Evolutionary conservation across 2,888 invertebrate genomes (phyloP).

Genomic region (Dyspetes luteomarginatus): DNA sequence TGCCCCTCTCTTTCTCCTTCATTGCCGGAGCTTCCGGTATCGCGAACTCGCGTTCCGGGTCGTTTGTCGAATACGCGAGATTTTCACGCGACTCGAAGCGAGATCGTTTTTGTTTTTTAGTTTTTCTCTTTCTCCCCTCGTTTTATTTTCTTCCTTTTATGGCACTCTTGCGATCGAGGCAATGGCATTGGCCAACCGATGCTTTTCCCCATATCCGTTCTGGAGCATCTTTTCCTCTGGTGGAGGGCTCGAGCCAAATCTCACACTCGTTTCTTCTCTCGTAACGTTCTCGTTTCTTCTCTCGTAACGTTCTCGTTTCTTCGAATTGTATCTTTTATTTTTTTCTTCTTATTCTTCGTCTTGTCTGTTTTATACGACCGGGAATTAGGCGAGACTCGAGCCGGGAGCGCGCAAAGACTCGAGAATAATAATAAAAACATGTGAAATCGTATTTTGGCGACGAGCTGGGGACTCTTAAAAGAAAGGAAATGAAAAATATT

Average conservation of each 20-base stretch:
- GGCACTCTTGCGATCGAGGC: conserved; percentile 47
- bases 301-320: conserved; percentile 15
- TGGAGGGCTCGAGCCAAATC: conserved; percentile 25
- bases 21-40: conserved; percentile 61
- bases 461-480: conserved; percentile 37
- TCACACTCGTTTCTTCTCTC: conserved; percentile 45
- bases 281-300: conserved; percentile 38
- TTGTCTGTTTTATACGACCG: conserved; percentile 24
- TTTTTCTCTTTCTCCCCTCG: conserved; percentile 1
- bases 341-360: background rate
- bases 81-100: conserved; percentile 61
- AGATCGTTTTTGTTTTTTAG: conserved; percentile 26
- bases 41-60: conserved; percentile 62
- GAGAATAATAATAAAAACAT: background rate
- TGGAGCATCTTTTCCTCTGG: conserved; percentile 17
- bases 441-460: conserved; percentile 26
- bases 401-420: no score
- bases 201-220: conserved; percentile 37
- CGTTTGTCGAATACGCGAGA: conserved; percentile 64
- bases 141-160: conserved; percentile 40
- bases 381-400: conserved; percentile 29
- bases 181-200: conserved; percentile 53
- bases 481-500: conserved; percentile 31
- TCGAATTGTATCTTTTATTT: background rate
- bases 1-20: conserved; percentile 22